These are phyloP conservation scores for Aphelenchoides fujianensis DNA, from an alignment of 1,140 invertebrate genomes.

Conservation along the genomic window DNA sequence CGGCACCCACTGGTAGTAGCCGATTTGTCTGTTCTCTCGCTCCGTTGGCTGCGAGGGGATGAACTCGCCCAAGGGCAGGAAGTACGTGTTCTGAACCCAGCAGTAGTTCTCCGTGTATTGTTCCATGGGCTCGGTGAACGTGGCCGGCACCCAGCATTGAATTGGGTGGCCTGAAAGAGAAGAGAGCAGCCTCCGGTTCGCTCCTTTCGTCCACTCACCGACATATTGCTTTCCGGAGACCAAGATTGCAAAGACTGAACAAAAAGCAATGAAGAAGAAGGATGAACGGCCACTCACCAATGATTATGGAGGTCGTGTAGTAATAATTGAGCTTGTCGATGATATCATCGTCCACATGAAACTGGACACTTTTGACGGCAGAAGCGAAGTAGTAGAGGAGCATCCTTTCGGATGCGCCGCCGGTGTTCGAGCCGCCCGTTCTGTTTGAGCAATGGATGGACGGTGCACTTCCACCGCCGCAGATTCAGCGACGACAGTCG, in stretches of 20 bases:
- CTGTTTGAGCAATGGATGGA: neutral
- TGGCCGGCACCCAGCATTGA: conserved; percentile 56
- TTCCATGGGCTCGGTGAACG: conserved; percentile 62
- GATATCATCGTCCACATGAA: conserved; percentile 60
- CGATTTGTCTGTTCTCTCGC: conserved; percentile 69
- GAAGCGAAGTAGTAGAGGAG: conserved; percentile 12
- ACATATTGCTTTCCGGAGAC: conserved; percentile 62
- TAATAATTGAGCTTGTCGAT: conserved; percentile 63
- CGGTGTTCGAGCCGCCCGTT: no score
- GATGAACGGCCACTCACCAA: conserved; percentile 56
- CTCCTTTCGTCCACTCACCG: no score
- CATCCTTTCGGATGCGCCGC: neutral
- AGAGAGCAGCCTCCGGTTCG: no score
- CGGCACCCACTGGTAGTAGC: conserved; percentile 80
- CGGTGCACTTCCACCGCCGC: neutral
- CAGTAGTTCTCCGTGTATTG: conserved; percentile 64
- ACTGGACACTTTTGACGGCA: conserved; percentile 8
- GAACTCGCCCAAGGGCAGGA: conserved; percentile 79
- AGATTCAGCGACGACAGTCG: neutral
- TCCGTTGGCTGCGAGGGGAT: conserved; percentile 78
- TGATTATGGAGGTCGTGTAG: conserved; percentile 61
- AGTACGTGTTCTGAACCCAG: conserved; percentile 84
- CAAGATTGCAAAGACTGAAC: conserved; percentile 61
- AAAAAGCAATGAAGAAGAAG: conserved; percentile 25
- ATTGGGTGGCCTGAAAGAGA: conserved; percentile 54